Evolutionary conservation across 2,797 vertebrate species (phyloP).

Genomic region (Tragopan temminckii): DNA sequence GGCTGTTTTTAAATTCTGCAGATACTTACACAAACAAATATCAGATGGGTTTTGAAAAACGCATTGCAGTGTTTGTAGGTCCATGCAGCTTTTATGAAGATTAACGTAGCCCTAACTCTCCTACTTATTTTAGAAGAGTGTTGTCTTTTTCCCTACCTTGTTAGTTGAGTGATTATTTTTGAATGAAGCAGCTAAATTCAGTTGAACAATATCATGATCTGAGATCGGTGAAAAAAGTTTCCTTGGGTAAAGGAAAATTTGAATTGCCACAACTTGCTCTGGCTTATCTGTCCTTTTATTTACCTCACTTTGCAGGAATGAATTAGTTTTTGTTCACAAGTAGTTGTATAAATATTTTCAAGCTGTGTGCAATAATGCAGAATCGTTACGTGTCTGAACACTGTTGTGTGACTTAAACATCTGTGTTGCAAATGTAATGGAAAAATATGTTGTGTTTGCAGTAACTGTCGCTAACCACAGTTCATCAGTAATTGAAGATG

Average conservation of each 20-base stretch:
- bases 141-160: background rate
- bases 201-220: background rate
- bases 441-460: background rate
- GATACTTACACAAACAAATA: background rate
- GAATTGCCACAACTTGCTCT: background rate
- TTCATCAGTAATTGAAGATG: slow-evolving; percentile 16
- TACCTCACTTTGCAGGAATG: background rate
- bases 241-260: background rate
- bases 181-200: background rate
- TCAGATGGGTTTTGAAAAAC: background rate
- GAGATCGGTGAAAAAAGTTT: background rate
- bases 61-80: background rate
- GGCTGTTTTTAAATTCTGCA: background rate
- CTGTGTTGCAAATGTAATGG: background rate
- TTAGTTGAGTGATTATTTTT: background rate
- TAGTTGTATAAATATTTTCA: background rate
- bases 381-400: too few species aligned
- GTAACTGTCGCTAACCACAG: slow-evolving; percentile 33
- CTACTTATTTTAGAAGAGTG: background rate
- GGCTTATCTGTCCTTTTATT: background rate
- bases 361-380: background rate
- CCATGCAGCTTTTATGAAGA: background rate
- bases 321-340: background rate
- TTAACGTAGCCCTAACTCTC: background rate
- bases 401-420: background rate